Base-by-base conservation (phyloP, 1,140 invertebrate genomes). In the Phthorimaea operculella region DNA sequence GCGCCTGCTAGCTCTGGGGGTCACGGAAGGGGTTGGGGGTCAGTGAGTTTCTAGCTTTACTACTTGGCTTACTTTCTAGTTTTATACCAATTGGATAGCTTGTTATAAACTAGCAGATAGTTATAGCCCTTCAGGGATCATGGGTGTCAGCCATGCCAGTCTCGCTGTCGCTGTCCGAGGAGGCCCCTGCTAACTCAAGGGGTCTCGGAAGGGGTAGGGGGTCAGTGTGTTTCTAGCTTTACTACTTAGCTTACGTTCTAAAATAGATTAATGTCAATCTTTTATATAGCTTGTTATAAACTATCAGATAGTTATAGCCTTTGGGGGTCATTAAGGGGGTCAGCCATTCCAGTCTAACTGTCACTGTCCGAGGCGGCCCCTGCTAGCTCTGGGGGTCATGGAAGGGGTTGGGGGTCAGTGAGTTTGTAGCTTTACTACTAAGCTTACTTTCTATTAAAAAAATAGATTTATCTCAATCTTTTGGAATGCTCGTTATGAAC, bases 181-280 rank as follows among this genome's bases (percentile, higher is more conserved):
- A 76, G 5, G 74, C 76, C 33, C 77, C 77, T 16, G 77, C 79
- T 72, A 80, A 42, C 59, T 83, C 79, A 80, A 64, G 21, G n/a
- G 52, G 39, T 28, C 34, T 11, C 42, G 11, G 55, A 52, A 28
- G 21, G 21, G 21, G 6, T 53, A 52, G 39, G 52, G 49, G 16
- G 9, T 16, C 11, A 17, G 4, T 42, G 14, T 42, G 39, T 42
- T 11, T 4, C 39, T 42, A 42, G 39, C 39, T 2, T 4, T 28
- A 42, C 14, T n/a, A 3, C 9, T 42, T 11, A n/a, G 14, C 39
- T 42, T 36, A n/a, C 12, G 12, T 36, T 12, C 7, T 8, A 36
- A 36, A 36, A 12, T 36, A 36, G 7, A 36, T 36, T 36, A 36
- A 8, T 36, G n/a, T n/a, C n/a, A n/a, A n/a, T n/a, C n/a, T n/a